These are phyloP conservation scores for Trypoxylus dichotomus DNA, from an alignment of 1,140 invertebrate genomes.

Conservation along the genomic window DNA sequence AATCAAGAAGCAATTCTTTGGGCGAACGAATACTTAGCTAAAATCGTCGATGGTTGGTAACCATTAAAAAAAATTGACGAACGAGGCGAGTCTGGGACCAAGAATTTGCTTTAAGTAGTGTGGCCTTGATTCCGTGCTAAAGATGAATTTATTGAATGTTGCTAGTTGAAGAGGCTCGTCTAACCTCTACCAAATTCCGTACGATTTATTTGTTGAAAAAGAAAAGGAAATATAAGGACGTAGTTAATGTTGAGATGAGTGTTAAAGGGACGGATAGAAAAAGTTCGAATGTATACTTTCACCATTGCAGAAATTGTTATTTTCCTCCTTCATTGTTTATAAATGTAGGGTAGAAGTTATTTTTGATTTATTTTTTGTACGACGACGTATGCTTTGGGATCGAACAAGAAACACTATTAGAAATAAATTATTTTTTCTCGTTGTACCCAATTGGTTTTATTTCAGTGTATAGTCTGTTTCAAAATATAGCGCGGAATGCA, in stretches of 20 bases:
- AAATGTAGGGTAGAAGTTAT: not conserved
- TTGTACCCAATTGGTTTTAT: not conserved
- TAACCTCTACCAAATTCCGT: not conserved
- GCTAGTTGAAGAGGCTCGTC: not conserved
- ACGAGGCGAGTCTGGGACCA: not conserved
- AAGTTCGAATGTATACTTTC: not conserved
- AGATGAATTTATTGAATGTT: conserved; percentile 19
- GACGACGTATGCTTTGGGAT: not conserved
- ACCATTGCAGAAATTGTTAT: not conserved
- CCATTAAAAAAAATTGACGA: not conserved
- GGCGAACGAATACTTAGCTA: not conserved
- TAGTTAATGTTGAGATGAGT: not conserved
- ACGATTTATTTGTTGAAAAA: not conserved
- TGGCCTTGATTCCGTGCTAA: conserved; percentile 17
- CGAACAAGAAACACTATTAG: not conserved
- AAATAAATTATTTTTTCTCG: not conserved
- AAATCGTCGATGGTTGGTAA: not conserved
- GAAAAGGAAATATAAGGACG: not conserved
- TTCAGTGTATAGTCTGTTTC: too few relatives aligned
- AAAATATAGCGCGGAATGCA: too few relatives aligned
- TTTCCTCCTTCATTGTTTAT: not conserved
- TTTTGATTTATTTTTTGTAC: not conserved
- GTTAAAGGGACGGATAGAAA: not conserved
- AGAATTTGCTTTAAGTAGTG: conserved; percentile 6
- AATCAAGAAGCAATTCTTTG: conserved; percentile 11